Percentiles rank a stretch among this genome's conserved stretches.
These are phyloP conservation scores for Solen grandis DNA, from an alignment of 1,140 invertebrate species.

Conservation along the genomic window DNA sequence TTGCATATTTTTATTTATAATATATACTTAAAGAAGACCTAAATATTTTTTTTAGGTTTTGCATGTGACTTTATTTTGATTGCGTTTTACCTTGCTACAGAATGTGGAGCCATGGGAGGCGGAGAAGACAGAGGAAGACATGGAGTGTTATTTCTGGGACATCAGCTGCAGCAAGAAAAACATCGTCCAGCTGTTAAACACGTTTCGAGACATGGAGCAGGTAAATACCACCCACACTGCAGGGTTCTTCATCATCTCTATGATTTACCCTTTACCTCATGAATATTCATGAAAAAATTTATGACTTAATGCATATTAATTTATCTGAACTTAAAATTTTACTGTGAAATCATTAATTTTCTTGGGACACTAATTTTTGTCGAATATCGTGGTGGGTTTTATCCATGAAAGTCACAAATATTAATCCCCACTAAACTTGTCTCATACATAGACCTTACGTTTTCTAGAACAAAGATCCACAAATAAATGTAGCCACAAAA, in stretches of 20 bases:
- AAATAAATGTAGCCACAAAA: no score
- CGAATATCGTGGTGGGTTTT: background rate
- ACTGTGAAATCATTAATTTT: background rate
- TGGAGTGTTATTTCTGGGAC: constrained; percentile 87
- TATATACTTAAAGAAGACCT: no score
- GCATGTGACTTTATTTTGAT: no score
- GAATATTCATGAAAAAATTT: background rate
- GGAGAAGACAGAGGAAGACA: constrained; percentile 88
- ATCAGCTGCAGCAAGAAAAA: constrained; percentile 73
- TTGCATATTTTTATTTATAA: no score
- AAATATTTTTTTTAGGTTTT: no score
- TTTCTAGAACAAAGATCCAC: no score
- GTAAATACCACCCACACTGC: no score
- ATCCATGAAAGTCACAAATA: background rate
- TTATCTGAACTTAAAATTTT: background rate
- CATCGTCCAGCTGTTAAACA: constrained; percentile 58
- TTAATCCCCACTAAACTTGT: no score
- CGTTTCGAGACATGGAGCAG: constrained; percentile 78
- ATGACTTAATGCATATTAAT: background rate
- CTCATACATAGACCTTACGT: no score
- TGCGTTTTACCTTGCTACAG: constrained; percentile 77
- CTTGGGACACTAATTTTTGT: background rate
- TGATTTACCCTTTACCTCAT: no score
- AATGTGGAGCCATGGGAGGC: constrained; percentile 92
- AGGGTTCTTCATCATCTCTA: no score